Conservation (phyloP, 2,113 vertebrate species). For the Paedocypris sp. region DNA sequence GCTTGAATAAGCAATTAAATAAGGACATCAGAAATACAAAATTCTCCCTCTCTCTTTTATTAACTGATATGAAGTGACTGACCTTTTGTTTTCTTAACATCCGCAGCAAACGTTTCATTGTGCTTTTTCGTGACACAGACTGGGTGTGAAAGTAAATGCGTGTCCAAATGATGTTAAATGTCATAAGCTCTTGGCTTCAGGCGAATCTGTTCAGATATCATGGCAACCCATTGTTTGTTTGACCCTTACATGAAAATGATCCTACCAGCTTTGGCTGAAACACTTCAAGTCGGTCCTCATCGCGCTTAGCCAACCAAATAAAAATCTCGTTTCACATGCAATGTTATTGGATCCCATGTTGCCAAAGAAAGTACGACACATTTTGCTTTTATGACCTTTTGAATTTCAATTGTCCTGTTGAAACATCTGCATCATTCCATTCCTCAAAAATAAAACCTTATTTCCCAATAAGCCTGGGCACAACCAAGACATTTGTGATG, state of each 20-base stretch:
- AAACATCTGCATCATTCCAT: slow-evolving; percentile 9
- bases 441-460: neutral
- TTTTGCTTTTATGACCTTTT: slow-evolving; percentile 1
- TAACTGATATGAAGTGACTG: neutral
- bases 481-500: neutral
- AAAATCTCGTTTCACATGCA: slow-evolving; percentile 29
- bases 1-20: no score
- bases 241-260: slow-evolving; percentile 39
- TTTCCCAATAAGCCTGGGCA: neutral
- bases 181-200: slow-evolving; percentile 15
- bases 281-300: slow-evolving; percentile 16
- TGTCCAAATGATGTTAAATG: slow-evolving; percentile 11
- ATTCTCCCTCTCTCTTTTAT: no score
- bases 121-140: slow-evolving; percentile 13
- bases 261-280: slow-evolving; percentile 33
- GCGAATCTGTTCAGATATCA: slow-evolving; percentile 25
- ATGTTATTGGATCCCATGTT: slow-evolving; percentile 24
- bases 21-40: no score
- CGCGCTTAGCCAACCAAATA: slow-evolving; percentile 20
- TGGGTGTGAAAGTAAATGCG: slow-evolving; percentile 15
- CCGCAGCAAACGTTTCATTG: slow-evolving; percentile 4
- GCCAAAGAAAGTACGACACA: slow-evolving; percentile 7
- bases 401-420: neutral
- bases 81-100: neutral
- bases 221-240: slow-evolving; percentile 38